Percentiles rank a stretch among this genome's conserved stretches.
phyloP scores from a whole-genome alignment of 2,888 invertebrate species.

The Phragmatobia fuliginosa region DNA sequence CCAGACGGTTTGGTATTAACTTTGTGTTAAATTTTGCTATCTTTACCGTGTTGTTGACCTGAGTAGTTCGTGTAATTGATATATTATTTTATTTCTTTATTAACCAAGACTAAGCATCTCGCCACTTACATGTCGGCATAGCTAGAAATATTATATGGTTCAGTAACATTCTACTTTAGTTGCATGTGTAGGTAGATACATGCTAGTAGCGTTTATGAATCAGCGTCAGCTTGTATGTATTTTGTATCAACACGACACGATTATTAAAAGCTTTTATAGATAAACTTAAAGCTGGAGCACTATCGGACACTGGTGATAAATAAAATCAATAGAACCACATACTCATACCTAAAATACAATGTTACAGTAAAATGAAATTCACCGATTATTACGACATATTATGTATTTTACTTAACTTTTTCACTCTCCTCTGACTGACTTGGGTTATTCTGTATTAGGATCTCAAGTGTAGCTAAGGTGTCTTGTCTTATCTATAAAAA shows the following conservation, averaged over 20 bases:
- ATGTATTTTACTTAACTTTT: too few relatives aligned
- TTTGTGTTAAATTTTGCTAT: too few relatives aligned
- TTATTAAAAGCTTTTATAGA: slow-evolving; percentile 7
- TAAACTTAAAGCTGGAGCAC: not conserved
- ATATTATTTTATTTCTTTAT: too few relatives aligned
- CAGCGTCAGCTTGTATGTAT: not conserved
- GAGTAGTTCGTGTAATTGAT: not conserved
- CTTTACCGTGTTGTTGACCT: too few relatives aligned
- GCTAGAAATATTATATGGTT: too few relatives aligned
- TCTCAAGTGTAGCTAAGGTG: too few relatives aligned
- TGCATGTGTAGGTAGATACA: not conserved
- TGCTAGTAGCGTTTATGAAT: not conserved
- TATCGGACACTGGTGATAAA: not conserved
- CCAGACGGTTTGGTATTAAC: too few relatives aligned
- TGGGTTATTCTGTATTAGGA: not conserved
- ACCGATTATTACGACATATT: not conserved
- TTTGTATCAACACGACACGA: not conserved
- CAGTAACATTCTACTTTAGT: not conserved
- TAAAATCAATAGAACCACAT: not conserved
- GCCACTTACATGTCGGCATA: too few relatives aligned
- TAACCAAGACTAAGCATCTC: too few relatives aligned
- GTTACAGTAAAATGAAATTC: too few relatives aligned
- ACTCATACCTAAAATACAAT: not conserved
- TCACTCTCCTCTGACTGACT: too few relatives aligned
- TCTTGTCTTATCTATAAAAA: too few relatives aligned